Conservation (phyloP, 2,888 invertebrate species). For the Lycia hirtaria region DNA sequence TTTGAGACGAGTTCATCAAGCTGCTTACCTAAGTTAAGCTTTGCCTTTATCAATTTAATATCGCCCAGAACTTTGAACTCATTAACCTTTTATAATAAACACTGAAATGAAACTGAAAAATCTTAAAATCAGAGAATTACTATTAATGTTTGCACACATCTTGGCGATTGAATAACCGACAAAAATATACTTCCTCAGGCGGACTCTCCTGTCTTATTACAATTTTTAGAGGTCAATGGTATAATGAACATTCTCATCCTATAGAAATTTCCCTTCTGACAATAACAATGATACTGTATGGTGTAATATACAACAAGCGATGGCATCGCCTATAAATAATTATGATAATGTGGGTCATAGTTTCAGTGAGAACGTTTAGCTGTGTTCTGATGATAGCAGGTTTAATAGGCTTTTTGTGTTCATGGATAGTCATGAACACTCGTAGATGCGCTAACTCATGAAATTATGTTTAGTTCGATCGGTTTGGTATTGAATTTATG, state of each 20-base stretch:
- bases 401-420: slow-evolving; percentile 18
- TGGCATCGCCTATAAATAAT: slow-evolving; percentile 28
- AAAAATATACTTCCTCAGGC: too few species aligned
- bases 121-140: too few species aligned
- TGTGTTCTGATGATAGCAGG: slow-evolving; percentile 11
- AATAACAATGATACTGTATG: slow-evolving; percentile 28
- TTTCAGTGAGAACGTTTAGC: slow-evolving; percentile 16
- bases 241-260: slow-evolving; percentile 3
- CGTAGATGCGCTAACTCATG: background rate
- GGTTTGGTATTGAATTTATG: background rate
- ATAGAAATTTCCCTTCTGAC: slow-evolving; percentile 9
- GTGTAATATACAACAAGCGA: slow-evolving; percentile 17
- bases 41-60: too few species aligned
- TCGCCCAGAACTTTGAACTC: too few species aligned
- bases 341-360: slow-evolving; percentile 26
- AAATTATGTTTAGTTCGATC: slow-evolving; percentile 3
- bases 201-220: too few species aligned
- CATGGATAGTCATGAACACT: background rate
- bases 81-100: too few species aligned
- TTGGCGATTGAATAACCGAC: too few species aligned
- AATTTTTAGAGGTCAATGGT: too few species aligned
- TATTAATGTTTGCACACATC: too few species aligned
- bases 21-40: too few species aligned
- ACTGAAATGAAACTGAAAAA: too few species aligned
- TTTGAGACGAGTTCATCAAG: too few species aligned